Evolutionary conservation across 2,113 vertebrate species (phyloP).

Genomic region (Xiphophorus maculatus): DNA sequence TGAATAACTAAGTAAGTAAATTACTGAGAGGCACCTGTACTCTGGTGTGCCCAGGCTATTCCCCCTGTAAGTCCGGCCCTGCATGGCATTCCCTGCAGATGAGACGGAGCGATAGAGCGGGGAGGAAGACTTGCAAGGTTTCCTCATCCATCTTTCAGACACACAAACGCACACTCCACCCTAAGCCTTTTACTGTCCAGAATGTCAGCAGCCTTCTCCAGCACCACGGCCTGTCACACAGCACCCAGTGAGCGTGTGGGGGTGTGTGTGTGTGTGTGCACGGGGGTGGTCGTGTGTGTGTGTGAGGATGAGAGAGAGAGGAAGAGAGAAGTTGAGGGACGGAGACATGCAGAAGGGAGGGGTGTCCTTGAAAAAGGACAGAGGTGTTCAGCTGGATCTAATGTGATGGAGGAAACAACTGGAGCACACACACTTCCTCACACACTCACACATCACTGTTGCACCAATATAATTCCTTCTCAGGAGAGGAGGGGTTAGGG

Average conservation of each 20-base stretch:
- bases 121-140: constrained; percentile 39
- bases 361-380: constrained; percentile 79
- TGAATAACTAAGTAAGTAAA: not conserved
- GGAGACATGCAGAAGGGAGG: constrained; percentile 60
- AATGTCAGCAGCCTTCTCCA: constrained; percentile 71
- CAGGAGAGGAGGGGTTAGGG: not conserved
- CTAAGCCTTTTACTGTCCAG: constrained; percentile 75
- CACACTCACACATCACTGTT: constrained; percentile 39
- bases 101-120: constrained; percentile 50
- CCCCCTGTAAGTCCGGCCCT: not conserved
- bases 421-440: constrained; percentile 36
- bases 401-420: constrained; percentile 74
- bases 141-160: constrained; percentile 39
- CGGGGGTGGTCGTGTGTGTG: constrained; percentile 12
- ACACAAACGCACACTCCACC: constrained; percentile 47
- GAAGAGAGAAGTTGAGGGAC: constrained; percentile 50
- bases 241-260: constrained; percentile 23
- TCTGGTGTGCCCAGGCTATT: not conserved
- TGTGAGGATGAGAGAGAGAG: constrained; percentile 8
- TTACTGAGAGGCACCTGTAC: not conserved
- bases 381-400: constrained; percentile 80
- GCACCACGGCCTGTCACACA: constrained; percentile 67
- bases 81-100: constrained; percentile 27
- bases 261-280: not conserved
- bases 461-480: constrained; percentile 63